These are phyloP conservation scores for Tenualosa ilisha DNA, from an alignment of 2,797 vertebrate genomes.

Conservation along the genomic window DNA sequence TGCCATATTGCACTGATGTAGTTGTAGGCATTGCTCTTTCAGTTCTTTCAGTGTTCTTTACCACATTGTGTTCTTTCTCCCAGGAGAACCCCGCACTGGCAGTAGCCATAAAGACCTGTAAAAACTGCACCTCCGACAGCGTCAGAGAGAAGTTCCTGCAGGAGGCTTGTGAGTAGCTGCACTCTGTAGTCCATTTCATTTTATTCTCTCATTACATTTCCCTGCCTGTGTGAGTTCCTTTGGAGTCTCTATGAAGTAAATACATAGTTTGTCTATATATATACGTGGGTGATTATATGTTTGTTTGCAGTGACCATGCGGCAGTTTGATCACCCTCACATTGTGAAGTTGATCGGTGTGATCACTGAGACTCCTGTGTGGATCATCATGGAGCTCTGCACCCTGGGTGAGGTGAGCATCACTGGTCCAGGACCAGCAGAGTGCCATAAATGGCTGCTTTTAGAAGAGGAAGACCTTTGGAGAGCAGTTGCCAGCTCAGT, in stretches of 20 bases:
- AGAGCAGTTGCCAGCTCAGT: too few species aligned
- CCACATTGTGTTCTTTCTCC: not conserved
- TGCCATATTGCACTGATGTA: not conserved
- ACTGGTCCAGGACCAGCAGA: not conserved
- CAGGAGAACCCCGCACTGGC: constrained; percentile 94
- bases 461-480: not conserved
- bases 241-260: too few species aligned
- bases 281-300: not conserved
- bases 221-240: too few species aligned
- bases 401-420: constrained; percentile 80
- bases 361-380: constrained; percentile 98
- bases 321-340: constrained; percentile 98
- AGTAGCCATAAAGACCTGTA: constrained; percentile 98
- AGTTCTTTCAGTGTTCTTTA: too few species aligned
- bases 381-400: constrained; percentile 99
- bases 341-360: constrained; percentile 96
- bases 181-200: too few species aligned
- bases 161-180: constrained; percentile 89
- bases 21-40: not conserved
- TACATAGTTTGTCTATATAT: too few species aligned
- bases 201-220: too few species aligned
- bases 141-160: constrained; percentile 98
- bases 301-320: constrained; percentile 90
- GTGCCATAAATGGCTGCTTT: not conserved
- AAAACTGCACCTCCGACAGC: constrained; percentile 97